A percentile compares a stretch with the other conserved stretches of the same genome.
Conservation (phyloP, 2,113 vertebrate species). For the Cinclus mexicanus region DNA sequence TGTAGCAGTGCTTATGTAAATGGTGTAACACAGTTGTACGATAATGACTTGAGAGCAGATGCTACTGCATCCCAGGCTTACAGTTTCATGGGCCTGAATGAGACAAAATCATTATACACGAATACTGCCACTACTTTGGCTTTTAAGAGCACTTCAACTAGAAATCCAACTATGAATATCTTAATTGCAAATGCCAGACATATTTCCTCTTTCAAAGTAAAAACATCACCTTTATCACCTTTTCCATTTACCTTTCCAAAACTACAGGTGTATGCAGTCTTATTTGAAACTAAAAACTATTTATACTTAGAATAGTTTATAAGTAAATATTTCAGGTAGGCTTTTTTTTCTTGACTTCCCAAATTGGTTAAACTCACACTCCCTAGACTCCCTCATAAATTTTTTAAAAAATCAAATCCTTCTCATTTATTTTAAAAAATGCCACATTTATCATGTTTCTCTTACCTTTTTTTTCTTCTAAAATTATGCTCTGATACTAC, state of each 20-base stretch:
- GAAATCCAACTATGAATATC: not conserved
- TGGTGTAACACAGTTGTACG: accelerated
- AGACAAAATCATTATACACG: not conserved
- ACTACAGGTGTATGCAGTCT: not conserved
- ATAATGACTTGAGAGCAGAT: not conserved
- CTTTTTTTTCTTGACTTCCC: not conserved
- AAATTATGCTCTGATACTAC: not conserved
- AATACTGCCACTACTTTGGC: not conserved
- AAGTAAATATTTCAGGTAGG: not conserved
- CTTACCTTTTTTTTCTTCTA: not conserved
- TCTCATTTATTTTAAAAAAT: not conserved
- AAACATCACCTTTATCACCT: not conserved
- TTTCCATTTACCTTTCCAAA: not conserved
- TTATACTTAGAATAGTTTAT: not conserved
- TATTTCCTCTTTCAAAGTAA: not conserved
- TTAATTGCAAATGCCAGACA: not conserved
- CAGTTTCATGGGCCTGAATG: not conserved
- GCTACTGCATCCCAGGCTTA: not conserved
- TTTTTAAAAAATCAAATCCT: not conserved
- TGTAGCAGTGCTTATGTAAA: not conserved
- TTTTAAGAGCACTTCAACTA: not conserved
- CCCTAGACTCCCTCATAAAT: not conserved
- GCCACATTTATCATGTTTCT: not conserved
- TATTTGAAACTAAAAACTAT: not conserved
- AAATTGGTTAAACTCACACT: not conserved